These are phyloP conservation scores for Mola mola DNA, from an alignment of 2,113 vertebrate genomes.

Conservation along the genomic window DNA sequence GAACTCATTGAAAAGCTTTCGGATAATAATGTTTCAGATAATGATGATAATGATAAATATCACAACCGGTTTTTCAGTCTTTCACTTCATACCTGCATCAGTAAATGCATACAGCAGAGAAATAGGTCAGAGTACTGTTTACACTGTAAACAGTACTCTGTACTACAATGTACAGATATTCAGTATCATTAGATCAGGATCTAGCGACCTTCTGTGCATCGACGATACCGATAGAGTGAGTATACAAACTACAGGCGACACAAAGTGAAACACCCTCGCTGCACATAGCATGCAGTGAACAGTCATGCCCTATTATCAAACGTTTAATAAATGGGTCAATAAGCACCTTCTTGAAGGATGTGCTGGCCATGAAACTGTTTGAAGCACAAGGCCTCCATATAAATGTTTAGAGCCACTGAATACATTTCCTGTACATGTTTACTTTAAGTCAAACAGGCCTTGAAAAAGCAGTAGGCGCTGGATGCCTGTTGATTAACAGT, in stretches of 20 bases:
- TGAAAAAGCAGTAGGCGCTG: slow-evolving; percentile 68
- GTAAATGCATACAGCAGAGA: slow-evolving; percentile 39
- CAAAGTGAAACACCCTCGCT: slow-evolving; percentile 35
- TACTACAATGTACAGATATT: slow-evolving; percentile 53
- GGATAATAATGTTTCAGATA: slow-evolving; percentile 22
- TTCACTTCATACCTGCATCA: slow-evolving; percentile 42
- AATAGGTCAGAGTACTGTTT: slow-evolving; percentile 59
- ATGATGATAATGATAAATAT: too few species aligned
- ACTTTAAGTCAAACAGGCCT: slow-evolving; percentile 77
- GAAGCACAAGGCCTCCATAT: slow-evolving; percentile 63
- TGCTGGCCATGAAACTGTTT: slow-evolving; percentile 67
- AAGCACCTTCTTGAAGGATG: slow-evolving; percentile 76
- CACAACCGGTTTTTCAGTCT: background rate
- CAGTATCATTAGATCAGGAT: slow-evolving; percentile 56
- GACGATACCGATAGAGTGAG: slow-evolving; percentile 35
- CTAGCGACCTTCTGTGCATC: slow-evolving; percentile 33
- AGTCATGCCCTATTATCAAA: slow-evolving; percentile 70
- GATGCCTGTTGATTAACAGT: slow-evolving; percentile 72
- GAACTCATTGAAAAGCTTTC: slow-evolving; percentile 41
- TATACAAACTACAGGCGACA: slow-evolving; percentile 39
- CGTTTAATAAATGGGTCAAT: slow-evolving; percentile 64
- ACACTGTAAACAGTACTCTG: slow-evolving; percentile 36
- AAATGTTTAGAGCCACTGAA: slow-evolving; percentile 79
- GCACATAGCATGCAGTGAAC: slow-evolving; percentile 46
- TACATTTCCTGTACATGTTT: slow-evolving; percentile 80